Conservation (phyloP, 1,140 invertebrate species). For the Pissodes strobi region DNA sequence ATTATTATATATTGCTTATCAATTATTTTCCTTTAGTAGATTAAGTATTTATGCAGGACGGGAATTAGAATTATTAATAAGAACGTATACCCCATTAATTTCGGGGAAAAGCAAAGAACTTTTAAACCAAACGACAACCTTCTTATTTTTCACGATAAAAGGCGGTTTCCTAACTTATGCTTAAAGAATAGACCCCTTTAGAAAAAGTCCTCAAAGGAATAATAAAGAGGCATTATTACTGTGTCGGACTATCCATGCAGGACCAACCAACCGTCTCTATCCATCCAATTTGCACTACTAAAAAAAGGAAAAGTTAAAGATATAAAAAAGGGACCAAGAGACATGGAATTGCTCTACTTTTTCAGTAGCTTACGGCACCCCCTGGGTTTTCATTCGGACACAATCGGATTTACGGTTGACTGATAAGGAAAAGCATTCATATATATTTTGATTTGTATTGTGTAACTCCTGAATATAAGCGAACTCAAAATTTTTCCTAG, state of each 20-base stretch:
- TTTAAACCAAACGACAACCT: not conserved
- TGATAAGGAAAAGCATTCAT: too few relatives aligned
- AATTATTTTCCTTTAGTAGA: too few relatives aligned
- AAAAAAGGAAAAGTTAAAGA: conserved; percentile 15
- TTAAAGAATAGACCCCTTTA: conserved; percentile 13
- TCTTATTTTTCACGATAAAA: conserved; percentile 18
- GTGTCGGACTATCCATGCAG: conserved; percentile 18
- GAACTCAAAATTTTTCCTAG: too few relatives aligned
- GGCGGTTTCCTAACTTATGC: conserved; percentile 16
- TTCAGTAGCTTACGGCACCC: conserved; percentile 14
- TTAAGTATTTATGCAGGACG: too few relatives aligned
- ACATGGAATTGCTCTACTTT: conserved; percentile 18
- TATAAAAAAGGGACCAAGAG: conserved; percentile 16
- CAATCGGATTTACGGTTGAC: not conserved
- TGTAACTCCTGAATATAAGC: too few relatives aligned
- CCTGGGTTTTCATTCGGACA: conserved; percentile 1
- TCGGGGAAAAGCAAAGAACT: too few relatives aligned
- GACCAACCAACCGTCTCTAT: conserved; percentile 17
- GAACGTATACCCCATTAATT: too few relatives aligned
- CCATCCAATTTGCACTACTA: conserved; percentile 29
- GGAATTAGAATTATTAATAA: too few relatives aligned
- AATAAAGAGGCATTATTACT: conserved; percentile 33
- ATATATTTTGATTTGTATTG: too few relatives aligned
- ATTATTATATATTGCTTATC: too few relatives aligned
- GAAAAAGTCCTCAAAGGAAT: conserved; percentile 31